Evolutionary conservation across 2,888 invertebrate genomes (phyloP).

Genomic region (Eugnorisma glareosa): DNA sequence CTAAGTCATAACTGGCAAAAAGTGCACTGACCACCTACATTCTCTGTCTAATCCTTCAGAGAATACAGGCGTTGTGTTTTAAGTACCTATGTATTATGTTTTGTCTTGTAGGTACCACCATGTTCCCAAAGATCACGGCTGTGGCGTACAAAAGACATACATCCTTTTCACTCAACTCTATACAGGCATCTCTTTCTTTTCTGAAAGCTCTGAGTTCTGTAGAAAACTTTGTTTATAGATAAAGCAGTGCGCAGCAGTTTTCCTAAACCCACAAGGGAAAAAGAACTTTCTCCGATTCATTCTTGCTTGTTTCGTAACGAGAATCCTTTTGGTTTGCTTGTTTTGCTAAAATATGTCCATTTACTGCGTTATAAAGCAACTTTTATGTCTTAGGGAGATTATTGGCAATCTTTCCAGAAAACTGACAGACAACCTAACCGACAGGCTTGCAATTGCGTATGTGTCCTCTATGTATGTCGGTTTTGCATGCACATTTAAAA

Average conservation of each 20-base stretch:
- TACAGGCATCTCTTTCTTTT: constrained; percentile 2
- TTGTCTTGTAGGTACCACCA: neutral
- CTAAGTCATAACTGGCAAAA: neutral
- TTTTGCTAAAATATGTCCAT: constrained; percentile 9
- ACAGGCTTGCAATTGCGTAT: too few species aligned
- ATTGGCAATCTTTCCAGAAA: neutral
- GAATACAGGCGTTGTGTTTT: neutral
- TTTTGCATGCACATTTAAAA: neutral
- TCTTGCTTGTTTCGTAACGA: constrained; percentile 19
- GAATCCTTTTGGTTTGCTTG: constrained; percentile 11
- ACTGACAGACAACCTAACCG: too few species aligned
- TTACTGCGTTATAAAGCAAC: neutral
- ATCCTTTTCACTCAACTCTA: neutral
- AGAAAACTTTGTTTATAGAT: constrained; percentile 46
- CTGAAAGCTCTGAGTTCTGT: constrained; percentile 14
- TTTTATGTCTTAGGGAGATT: neutral
- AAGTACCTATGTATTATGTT: neutral
- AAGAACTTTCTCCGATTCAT: constrained; percentile 36
- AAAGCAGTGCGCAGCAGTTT: constrained; percentile 49
- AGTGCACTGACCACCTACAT: neutral
- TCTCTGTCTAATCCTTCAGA: too few species aligned
- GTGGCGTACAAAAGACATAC: neutral
- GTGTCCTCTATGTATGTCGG: too few species aligned
- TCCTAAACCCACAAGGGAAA: constrained; percentile 37
- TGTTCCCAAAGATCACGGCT: neutral